Conservation (phyloP, 2,113 vertebrate genomes). For the Caracal caracal region DNA sequence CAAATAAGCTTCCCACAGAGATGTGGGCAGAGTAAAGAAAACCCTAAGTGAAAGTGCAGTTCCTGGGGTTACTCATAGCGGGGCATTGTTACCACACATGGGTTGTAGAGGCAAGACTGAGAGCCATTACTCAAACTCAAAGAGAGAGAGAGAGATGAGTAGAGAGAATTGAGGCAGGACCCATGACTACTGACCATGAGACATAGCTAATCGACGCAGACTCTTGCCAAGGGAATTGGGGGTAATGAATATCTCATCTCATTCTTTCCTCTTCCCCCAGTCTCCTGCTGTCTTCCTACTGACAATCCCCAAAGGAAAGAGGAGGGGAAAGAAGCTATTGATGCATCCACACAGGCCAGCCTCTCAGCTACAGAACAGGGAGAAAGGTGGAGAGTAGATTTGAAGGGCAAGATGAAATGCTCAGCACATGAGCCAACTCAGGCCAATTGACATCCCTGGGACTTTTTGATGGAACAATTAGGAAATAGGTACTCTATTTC, state of each 20-base stretch:
- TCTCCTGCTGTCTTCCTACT: not conserved
- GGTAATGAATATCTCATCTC: not conserved
- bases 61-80: not conserved
- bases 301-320: not conserved
- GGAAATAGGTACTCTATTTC: not conserved
- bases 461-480: not conserved
- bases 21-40: not conserved
- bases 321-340: not conserved
- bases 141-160: not conserved
- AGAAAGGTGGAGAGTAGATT: not conserved
- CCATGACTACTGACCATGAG: not conserved
- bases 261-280: not conserved
- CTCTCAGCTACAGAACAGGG: not conserved
- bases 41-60: not conserved
- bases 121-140: not conserved
- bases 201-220: not conserved
- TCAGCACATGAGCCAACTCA: not conserved
- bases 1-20: not conserved
- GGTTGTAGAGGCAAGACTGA: not conserved
- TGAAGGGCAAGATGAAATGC: constrained; percentile 26
- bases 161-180: not conserved
- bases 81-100: not conserved
- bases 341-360: not conserved
- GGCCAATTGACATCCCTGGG: not conserved
- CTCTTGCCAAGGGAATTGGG: not conserved